phyloP scores from a whole-genome alignment of 2,888 invertebrate genomes.

The Lasioglossum morio region DNA sequence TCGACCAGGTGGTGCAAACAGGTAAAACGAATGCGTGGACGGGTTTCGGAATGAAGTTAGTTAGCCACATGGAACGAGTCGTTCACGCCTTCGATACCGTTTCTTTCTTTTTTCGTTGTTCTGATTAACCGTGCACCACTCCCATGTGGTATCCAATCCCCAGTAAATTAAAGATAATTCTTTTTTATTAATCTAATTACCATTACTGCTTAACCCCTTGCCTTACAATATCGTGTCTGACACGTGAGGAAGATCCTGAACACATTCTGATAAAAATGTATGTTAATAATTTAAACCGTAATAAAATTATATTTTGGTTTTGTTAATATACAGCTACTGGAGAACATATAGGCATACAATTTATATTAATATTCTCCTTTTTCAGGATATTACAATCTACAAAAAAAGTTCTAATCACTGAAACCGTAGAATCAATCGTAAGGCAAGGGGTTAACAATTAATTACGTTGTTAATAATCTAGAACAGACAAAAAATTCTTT shows the following conservation, averaged over 20 bases:
- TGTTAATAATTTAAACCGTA: too few relatives aligned
- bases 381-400: too few relatives aligned
- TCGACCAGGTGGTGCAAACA: conserved; percentile 46
- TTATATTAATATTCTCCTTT: too few relatives aligned
- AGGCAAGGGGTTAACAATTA: not conserved
- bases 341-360: too few relatives aligned
- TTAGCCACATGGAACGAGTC: conserved; percentile 12
- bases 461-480: not conserved
- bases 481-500: not conserved
- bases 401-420: too few relatives aligned
- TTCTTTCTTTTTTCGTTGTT: not conserved
- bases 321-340: too few relatives aligned
- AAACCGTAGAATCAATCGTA: too few relatives aligned
- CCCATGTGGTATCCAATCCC: not conserved
- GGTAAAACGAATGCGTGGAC: conserved; percentile 44
- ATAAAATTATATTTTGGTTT: too few relatives aligned
- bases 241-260: too few relatives aligned
- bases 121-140: not conserved
- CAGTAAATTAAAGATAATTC: not conserved
- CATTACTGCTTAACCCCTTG: not conserved
- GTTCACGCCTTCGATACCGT: conserved; percentile 15
- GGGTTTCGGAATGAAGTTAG: conserved; percentile 48
- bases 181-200: not conserved
- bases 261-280: too few relatives aligned
- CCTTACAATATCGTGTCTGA: too few relatives aligned